Base-by-base conservation (phyloP, 1,140 invertebrate species). In the Drosophila pandora region DNA sequence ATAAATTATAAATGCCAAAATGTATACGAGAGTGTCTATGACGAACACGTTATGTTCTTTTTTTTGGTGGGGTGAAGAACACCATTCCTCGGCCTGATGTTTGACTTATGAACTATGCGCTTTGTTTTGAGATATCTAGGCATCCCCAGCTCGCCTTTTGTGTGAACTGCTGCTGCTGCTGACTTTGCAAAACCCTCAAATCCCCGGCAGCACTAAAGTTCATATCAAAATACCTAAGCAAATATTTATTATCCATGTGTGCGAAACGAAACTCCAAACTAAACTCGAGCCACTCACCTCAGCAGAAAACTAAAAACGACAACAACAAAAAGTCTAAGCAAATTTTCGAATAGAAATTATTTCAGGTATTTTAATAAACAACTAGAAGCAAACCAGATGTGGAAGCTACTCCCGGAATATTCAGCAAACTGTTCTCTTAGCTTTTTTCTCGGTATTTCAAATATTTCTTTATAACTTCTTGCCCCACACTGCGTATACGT, bases 321-420 rank as follows among this genome's bases (percentile, higher is more conserved):
- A 54, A 70, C 63, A 52, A 49, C 23, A 49, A 53, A 47, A 57
- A 73, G 50, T 50, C 72, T 59, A 49, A 59, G 79, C 65, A 79
- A 83, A 69, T 56, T 68, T 82, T 68, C 63, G 50, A 65, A 64
- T 65, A 50, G 82, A 87, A 85, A 85, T 87, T 87, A 87, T 85
- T 87, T 78, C 61, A 64, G 82, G 82, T 73, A 85, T 85, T 85
- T 85, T 81, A 81, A 87, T 87, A 87, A 78, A 82, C 81, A 87
- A 87, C 61, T 53, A 37, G 56, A 56, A 52, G 39, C 39, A 23
- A 23, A n/a, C 25, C 25, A 28, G 25, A 28, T 41, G 21, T 7
- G 60, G 28, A 32, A 32, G 13, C n/a, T 50, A 39, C 60, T 49
- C 45, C 59, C 52, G 60, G 68, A 70, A 59, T 60, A 72, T 75